Evolutionary conservation across 2,888 invertebrate genomes (phyloP).

Genomic region (Monopis laevigella): DNA sequence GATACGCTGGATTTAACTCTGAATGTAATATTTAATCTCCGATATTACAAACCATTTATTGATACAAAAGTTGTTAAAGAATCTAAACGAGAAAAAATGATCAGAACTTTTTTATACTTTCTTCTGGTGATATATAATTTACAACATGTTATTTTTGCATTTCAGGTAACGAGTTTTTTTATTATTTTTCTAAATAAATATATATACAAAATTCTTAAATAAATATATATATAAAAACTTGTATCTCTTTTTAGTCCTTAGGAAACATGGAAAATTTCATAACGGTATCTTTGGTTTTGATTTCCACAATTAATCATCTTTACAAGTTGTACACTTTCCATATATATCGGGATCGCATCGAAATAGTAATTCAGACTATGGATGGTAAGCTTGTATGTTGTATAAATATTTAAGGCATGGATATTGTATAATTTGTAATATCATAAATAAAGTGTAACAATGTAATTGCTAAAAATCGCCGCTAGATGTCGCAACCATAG

Average conservation of each 20-base stretch:
- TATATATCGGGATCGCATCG: constrained; percentile 6
- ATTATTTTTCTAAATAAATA: too few relatives aligned
- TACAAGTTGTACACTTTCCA: constrained; percentile 5
- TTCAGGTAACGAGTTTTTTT: background rate
- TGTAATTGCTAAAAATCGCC: too few relatives aligned
- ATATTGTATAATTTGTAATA: too few relatives aligned
- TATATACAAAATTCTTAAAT: too few relatives aligned
- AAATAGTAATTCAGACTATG: background rate
- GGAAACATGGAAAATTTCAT: constrained; percentile 9
- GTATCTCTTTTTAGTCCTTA: constrained; percentile 3
- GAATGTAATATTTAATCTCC: background rate
- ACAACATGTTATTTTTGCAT: constrained; percentile 8
- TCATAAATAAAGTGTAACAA: too few relatives aligned
- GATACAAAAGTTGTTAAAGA: constrained; percentile 2
- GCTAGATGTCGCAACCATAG: too few relatives aligned
- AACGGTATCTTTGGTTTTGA: constrained; percentile 3
- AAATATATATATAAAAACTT: too few relatives aligned
- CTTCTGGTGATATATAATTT: constrained; percentile 6
- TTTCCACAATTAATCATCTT: constrained; percentile 7
- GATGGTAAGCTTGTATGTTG: constrained; percentile 8
- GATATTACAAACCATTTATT: background rate
- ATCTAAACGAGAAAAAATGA: background rate
- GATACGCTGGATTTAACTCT: background rate
- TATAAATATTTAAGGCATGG: too few relatives aligned
- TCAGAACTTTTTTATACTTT: background rate